Evolutionary conservation across 1,140 invertebrate species (phyloP).

Genomic region (Ectropis grisescens): DNA sequence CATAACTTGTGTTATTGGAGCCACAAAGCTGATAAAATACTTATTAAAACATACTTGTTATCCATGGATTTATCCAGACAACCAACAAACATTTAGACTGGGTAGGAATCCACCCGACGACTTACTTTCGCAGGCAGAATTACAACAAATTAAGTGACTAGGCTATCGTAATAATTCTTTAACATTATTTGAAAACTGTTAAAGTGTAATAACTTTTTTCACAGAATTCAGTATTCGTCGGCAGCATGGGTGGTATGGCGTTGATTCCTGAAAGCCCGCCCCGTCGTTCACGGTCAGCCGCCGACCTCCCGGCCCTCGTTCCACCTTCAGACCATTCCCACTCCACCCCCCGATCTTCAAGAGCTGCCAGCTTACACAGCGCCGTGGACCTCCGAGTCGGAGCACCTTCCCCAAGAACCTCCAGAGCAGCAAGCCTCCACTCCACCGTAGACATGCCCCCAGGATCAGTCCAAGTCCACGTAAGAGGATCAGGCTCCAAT

Average conservation of each 20-base stretch:
- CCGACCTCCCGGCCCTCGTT: slow-evolving; percentile 84
- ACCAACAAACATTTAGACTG: too few species aligned
- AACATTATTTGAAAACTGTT: too few species aligned
- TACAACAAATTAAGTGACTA: too few species aligned
- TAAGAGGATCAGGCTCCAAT: slow-evolving; percentile 39
- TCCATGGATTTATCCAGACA: too few species aligned
- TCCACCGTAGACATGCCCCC: slow-evolving; percentile 46
- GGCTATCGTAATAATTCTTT: too few species aligned
- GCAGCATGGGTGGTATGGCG: slow-evolving; percentile 74
- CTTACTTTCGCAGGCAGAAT: too few species aligned
- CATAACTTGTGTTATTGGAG: too few species aligned
- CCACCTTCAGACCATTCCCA: slow-evolving; percentile 63
- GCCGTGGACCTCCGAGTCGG: slow-evolving; percentile 47
- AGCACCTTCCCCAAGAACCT: slow-evolving; percentile 42
- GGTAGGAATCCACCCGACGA: too few species aligned
- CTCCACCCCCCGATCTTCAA: slow-evolving; percentile 37
- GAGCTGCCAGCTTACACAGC: slow-evolving; percentile 53
- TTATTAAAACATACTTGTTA: too few species aligned
- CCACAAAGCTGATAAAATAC: too few species aligned
- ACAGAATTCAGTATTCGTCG: slow-evolving; percentile 89
- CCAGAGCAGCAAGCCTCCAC: slow-evolving; percentile 49
- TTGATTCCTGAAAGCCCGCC: slow-evolving; percentile 74
- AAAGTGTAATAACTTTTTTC: too few species aligned
- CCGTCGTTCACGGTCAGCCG: slow-evolving; percentile 83
- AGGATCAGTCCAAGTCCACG: slow-evolving; percentile 50